Evolutionary conservation across 53 echinoderm and acorn worm genomes (phyloP).

Genomic region (Hippasteria phrygiana): DNA sequence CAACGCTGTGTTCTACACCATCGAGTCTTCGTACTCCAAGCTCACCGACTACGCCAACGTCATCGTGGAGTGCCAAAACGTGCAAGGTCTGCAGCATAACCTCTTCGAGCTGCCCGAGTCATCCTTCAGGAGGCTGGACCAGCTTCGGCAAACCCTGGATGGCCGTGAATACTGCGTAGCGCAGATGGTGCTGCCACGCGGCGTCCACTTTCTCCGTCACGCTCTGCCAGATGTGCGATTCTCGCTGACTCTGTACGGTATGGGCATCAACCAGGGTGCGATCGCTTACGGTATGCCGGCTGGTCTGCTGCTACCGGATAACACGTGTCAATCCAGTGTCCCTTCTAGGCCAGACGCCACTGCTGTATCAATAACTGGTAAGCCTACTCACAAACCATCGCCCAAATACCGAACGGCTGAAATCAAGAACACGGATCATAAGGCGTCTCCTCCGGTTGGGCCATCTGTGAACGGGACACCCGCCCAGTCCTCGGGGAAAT

Average conservation of each 20-base stretch:
- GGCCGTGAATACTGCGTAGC: conserved; percentile 76
- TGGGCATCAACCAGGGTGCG: conserved; percentile 58
- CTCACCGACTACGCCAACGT: conserved; percentile 83
- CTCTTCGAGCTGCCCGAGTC: conserved; percentile 78
- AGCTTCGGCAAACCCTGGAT: conserved; percentile 66
- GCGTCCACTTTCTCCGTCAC: conserved; percentile 76
- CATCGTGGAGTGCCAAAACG: conserved; percentile 81
- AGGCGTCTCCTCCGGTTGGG: conserved; percentile 43
- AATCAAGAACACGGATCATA: neutral
- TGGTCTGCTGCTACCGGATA: conserved; percentile 80
- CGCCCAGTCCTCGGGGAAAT: conserved; percentile 66
- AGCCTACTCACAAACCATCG: neutral
- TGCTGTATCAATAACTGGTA: neutral
- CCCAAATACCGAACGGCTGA: conserved; percentile 2
- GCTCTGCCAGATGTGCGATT: conserved; percentile 35
- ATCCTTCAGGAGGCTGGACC: conserved; percentile 63
- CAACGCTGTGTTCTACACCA: conserved; percentile 77
- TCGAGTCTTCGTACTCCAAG: conserved; percentile 55
- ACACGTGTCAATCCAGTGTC: conserved; percentile 49
- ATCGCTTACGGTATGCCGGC: conserved; percentile 91
- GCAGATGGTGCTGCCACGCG: conserved; percentile 73
- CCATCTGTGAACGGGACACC: conserved; percentile 58
- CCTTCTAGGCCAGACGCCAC: neutral
- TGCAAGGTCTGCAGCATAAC: conserved; percentile 78
- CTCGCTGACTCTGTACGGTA: conserved; percentile 71